These are phyloP conservation scores for Dendrocincla fuliginosa DNA, from an alignment of 2,797 vertebrate species.

Conservation along the genomic window DNA sequence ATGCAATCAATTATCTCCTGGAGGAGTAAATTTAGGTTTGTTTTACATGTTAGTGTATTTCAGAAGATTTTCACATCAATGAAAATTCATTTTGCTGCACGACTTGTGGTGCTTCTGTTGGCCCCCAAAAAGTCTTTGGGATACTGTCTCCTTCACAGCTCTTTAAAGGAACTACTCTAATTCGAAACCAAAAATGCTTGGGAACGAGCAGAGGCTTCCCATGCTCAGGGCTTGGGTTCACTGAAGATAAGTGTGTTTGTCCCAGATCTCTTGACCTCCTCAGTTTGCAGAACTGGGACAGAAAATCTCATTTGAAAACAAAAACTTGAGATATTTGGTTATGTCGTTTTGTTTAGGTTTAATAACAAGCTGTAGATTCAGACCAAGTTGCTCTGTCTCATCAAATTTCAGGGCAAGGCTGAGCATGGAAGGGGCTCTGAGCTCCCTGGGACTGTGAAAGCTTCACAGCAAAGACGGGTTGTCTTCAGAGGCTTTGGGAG, in stretches of 20 bases:
- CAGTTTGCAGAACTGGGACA: not conserved
- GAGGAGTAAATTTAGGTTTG: not conserved
- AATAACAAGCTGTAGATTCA: not conserved
- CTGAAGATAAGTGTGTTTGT: conserved; percentile 39
- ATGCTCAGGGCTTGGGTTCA: not conserved
- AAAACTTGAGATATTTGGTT: not conserved
- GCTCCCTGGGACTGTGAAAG: not conserved
- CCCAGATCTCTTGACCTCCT: not conserved
- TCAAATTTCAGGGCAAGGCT: not conserved
- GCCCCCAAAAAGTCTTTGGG: not conserved
- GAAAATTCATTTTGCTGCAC: not conserved
- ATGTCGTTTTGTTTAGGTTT: not conserved
- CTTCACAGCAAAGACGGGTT: not conserved
- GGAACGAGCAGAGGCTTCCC: not conserved
- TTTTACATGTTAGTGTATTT: not conserved
- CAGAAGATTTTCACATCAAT: not conserved
- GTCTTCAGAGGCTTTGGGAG: not conserved
- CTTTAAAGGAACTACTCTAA: not conserved
- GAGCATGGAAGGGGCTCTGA: not conserved
- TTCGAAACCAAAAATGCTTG: not conserved
- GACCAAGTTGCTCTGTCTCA: not conserved
- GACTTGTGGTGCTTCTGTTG: not conserved
- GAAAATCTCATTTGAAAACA: conserved; percentile 18
- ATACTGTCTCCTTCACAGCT: not conserved
- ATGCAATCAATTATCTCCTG: not conserved